Evolutionary conservation across 2,113 vertebrate genomes (phyloP).

Genomic region (Nothobranchius kuhntae): DNA sequence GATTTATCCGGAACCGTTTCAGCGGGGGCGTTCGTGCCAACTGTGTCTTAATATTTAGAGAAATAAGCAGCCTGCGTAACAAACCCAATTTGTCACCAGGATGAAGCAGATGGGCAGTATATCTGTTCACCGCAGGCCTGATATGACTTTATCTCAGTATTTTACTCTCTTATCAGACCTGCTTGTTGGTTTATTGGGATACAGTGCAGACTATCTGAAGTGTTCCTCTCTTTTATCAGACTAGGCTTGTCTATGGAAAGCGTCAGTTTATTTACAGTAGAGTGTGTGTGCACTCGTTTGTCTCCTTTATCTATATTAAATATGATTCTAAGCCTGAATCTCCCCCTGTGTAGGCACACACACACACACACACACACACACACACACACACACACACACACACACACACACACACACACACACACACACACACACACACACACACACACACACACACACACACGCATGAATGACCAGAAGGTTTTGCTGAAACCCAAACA

Average conservation of each 20-base stretch:
- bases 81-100: constrained; percentile 54
- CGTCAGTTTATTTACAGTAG: background rate
- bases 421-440: background rate
- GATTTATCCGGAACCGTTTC: constrained; percentile 61
- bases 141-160: constrained; percentile 30
- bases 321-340: constrained; percentile 19
- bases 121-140: constrained; percentile 19
- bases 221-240: constrained; percentile 14
- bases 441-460: background rate
- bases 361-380: constrained; percentile 24
- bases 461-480: constrained; percentile 35
- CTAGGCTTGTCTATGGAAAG: background rate
- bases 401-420: constrained; percentile 23
- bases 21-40: constrained; percentile 32
- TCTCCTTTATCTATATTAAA: constrained; percentile 34
- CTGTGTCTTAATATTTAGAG: constrained; percentile 36
- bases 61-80: constrained; percentile 50
- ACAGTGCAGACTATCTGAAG: constrained; percentile 24
- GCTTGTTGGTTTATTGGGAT: constrained; percentile 31
- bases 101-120: constrained; percentile 48
- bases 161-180: constrained; percentile 19
- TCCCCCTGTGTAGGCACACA: constrained; percentile 9
- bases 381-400: constrained; percentile 23
- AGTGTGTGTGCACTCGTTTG: constrained; percentile 6
- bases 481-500: constrained; percentile 22